Percentiles rank a stretch among this genome's conserved stretches.
Conservation (phyloP, 2,113 vertebrate genomes). For the Egretta garzetta region DNA sequence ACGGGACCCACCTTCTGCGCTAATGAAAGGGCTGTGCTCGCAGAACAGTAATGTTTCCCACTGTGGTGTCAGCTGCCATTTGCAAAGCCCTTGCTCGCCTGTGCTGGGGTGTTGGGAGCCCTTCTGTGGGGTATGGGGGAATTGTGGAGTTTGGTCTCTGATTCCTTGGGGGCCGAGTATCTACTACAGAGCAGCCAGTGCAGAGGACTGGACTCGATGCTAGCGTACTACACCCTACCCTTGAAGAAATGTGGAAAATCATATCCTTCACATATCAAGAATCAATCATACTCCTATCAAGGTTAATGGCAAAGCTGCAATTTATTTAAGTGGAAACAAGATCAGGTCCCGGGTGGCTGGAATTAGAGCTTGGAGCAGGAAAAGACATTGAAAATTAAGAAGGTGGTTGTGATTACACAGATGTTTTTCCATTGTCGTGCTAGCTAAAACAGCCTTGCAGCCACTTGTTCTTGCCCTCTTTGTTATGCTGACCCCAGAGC, state of each 20-base stretch:
- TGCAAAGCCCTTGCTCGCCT: too few species aligned
- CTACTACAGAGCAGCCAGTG: neutral
- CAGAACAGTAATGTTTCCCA: neutral
- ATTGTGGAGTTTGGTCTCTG: neutral
- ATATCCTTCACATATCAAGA: neutral
- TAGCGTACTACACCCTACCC: neutral
- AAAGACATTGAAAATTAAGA: constrained; percentile 43
- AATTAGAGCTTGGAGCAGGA: constrained; percentile 35
- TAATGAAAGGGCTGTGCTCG: fast-evolving
- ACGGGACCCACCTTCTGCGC: neutral
- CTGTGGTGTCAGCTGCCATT: neutral
- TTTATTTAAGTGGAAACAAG: constrained; percentile 34
- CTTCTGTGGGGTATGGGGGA: neutral
- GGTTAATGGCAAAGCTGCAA: constrained; percentile 40
- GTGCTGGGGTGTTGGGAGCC: neutral
- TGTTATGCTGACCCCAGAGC: neutral
- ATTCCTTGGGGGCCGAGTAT: neutral
- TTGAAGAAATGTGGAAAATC: neutral
- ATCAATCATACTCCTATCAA: constrained; percentile 1
- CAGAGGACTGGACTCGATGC: neutral
- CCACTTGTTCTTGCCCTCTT: neutral
- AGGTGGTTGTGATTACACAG: neutral
- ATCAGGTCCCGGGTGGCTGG: neutral
- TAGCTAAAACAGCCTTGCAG: neutral
- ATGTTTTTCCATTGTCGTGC: neutral